Evolutionary conservation across 2,888 invertebrate genomes (phyloP).

Genomic region (Lasioglossum leucozonium): DNA sequence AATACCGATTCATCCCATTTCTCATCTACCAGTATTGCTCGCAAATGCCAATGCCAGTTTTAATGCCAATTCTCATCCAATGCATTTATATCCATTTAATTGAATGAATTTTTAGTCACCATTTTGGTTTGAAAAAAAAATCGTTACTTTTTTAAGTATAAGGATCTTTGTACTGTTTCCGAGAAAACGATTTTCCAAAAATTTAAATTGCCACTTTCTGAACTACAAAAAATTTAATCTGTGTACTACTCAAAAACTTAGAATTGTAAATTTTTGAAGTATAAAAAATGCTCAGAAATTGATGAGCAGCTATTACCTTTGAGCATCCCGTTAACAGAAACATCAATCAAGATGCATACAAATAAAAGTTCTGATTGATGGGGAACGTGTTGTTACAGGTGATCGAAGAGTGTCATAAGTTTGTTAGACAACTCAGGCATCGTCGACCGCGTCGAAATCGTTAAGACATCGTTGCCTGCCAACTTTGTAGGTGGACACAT

Average conservation of each 20-base stretch:
- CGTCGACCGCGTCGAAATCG: conserved; percentile 18
- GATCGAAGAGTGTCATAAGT: background rate
- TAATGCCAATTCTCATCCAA: background rate
- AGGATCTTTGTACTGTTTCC: too few species aligned
- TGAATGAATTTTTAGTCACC: background rate
- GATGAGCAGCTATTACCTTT: background rate
- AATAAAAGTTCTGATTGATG: background rate
- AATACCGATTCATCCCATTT: background rate
- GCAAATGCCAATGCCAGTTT: background rate
- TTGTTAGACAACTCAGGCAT: background rate
- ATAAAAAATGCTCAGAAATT: background rate
- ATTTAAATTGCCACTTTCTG: too few species aligned
- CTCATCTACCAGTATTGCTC: background rate
- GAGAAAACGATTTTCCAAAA: too few species aligned
- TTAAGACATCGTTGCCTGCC: conserved; percentile 23
- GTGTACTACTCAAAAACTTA: background rate
- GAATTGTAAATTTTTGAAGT: background rate
- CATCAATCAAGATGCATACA: background rate
- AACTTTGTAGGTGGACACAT: conserved; percentile 67
- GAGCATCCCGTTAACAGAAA: background rate
- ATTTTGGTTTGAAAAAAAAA: background rate
- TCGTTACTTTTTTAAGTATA: too few species aligned
- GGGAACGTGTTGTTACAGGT: background rate
- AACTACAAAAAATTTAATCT: too few species aligned
- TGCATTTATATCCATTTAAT: background rate